Base-by-base conservation (phyloP, 1,140 invertebrate species). In the Drosophila sproati region DNA sequence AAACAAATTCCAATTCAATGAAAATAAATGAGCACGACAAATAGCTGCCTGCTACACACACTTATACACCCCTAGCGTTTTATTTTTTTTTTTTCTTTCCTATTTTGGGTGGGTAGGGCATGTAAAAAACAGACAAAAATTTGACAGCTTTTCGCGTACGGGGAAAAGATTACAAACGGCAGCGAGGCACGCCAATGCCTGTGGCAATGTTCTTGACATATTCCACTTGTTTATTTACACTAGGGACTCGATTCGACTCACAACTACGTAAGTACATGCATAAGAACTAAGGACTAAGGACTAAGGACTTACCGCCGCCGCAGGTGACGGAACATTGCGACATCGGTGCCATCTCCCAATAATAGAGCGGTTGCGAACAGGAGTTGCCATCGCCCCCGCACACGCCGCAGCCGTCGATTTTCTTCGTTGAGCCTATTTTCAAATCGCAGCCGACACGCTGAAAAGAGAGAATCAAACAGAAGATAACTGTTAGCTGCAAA, bases 381-480 rank as follows among this genome's bases (percentile, higher is more conserved):
- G 96, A 95, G 59, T 95, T 96, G 50, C 97, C 97, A 92, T 98
- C 96, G 39, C 97, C 97, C 4, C 97, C 97, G 88, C 97, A 98
- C 20, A 98, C 95, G 2, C 97, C 97, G 87, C 98, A 98, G 68
- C 95, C 95, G 93, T 98, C 97, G 39, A 97, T 95, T 80, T 96
- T 96, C 85, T 96, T 96, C 34, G 95, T 95, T 6, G 97, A 98
- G 20, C 97, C 97, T 66, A 98, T 95, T 86, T 95, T 95, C 61
- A 98, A 94, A 93, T 98, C 97, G 92, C 97, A 98, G 35, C 97
- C 98, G 12, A 98, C 97, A 78, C 95, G 95, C 97, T 98, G 94
- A 8, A 95, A 90, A 64, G 67, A 74, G 54, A 70, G 47, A 66
- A 31, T 12, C 1, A 50, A 55, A 32, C 3, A 54, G 5, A 45